Evolutionary conservation across 2,797 vertebrate species (phyloP).

Genomic region (Karalla daura): DNA sequence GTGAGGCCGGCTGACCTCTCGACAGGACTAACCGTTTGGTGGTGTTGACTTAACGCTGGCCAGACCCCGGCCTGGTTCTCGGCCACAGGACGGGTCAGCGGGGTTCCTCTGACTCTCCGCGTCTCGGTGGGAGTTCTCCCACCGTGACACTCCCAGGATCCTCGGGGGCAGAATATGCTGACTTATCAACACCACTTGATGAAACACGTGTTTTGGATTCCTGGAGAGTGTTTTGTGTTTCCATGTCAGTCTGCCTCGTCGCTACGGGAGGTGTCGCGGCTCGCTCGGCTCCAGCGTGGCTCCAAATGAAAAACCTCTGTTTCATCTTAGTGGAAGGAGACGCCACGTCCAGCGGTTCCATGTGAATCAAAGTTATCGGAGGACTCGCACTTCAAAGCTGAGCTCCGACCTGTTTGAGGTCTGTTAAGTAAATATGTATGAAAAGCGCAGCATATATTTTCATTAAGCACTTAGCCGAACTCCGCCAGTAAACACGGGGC

Average conservation of each 20-base stretch:
- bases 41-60: conserved; percentile 70
- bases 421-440: conserved; percentile 29
- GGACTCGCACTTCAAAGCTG: background rate
- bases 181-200: conserved; percentile 76
- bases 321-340: conserved; percentile 10
- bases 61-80: conserved; percentile 47
- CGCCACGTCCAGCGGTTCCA: conserved; percentile 5
- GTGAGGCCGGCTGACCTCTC: conserved; percentile 62
- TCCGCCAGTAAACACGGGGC: conserved; percentile 52
- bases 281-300: conserved; percentile 22
- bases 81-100: conserved; percentile 43
- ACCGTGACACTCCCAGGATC: conserved; percentile 61
- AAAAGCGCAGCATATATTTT: conserved; percentile 32
- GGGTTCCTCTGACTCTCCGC: conserved; percentile 38
- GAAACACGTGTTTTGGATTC: conserved; percentile 71
- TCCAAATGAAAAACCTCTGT: conserved; percentile 19
- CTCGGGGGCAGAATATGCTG: conserved; percentile 63
- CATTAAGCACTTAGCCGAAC: conserved; percentile 22
- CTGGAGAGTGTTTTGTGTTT: conserved; percentile 60
- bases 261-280: conserved; percentile 41
- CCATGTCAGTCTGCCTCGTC: conserved; percentile 60
- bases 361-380: conserved; percentile 6
- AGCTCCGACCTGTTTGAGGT: background rate
- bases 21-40: conserved; percentile 59
- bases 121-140: conserved; percentile 56